Evolutionary conservation across 1,140 invertebrate species (phyloP), one percentile per base, ranked within the genome.

Genomic region (Battus philenor): DNA sequence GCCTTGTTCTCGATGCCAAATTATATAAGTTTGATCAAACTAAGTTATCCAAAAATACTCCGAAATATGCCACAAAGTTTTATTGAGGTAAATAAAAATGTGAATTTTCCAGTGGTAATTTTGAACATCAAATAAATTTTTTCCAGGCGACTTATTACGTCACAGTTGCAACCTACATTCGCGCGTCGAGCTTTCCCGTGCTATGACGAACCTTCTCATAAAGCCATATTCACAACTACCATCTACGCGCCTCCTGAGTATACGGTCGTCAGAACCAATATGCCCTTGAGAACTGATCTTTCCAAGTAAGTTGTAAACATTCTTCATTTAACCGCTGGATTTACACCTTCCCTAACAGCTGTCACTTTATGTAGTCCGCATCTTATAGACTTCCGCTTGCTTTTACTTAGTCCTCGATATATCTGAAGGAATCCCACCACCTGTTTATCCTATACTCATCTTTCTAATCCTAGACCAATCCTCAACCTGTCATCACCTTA

Each of bases 141-240:
- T 84, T 81, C 18, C 50, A 94, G 92, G 44, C 91, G 89, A 67
- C 72, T 95, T 9, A 90, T 90, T 1, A 91, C 90, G 1, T 94
- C 94, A 0, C 95, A 97, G 72, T 92, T 97, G 59, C 90, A 96
- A 64, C 89, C 94, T 0, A 93, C 91, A 0, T 90, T 91, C 72
- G 94, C 95, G 0, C 87, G 96, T 5, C 86, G 90, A 24, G 93
- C 93, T 1, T 96, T 97, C 66, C 96, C 96, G 0, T 97, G 95
- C 68, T 95, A 94, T 63, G 96, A 98, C 75, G 96, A 98, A 62
- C 96, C 97, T 0, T 85, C 87, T 8, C 90, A 93, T 7, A 82
- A 84, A 43, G 80, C 80, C 1, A 32, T 72, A 20, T 82, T 84
- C 50, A 71, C 68, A 9, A 82, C 70, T 2, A 85, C 76, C 4